These are phyloP conservation scores for Troides helena DNA, from an alignment of 2,888 invertebrate species.

Conservation along the genomic window DNA sequence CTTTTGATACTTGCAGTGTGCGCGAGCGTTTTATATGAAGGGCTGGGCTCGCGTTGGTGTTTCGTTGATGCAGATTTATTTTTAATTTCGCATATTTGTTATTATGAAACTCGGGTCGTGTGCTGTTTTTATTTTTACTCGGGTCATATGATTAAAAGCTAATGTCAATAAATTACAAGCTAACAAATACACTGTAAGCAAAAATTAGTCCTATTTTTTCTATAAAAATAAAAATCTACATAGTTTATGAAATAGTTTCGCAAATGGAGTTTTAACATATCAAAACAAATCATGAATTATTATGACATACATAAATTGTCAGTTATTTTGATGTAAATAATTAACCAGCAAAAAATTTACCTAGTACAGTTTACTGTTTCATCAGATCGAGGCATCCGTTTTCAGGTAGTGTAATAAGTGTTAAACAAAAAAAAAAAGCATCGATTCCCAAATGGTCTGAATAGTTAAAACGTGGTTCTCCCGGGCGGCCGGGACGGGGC, in stretches of 20 bases:
- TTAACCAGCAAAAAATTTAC: too few species aligned
- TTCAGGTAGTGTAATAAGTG: constrained; percentile 1
- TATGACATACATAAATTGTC: too few species aligned
- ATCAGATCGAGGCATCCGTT: too few species aligned
- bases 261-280: too few species aligned
- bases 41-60: constrained; percentile 4
- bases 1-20: constrained; percentile 15
- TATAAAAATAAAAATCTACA: too few species aligned
- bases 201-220: not conserved
- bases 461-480: constrained; percentile 58
- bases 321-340: too few species aligned
- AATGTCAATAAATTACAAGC: not conserved
- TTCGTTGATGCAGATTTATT: constrained; percentile 9
- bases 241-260: too few species aligned
- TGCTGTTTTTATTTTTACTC: not conserved
- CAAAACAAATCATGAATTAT: too few species aligned
- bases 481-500: constrained; percentile 52
- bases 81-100: constrained; percentile 19
- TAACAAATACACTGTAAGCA: not conserved
- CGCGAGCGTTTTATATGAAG: constrained; percentile 2
- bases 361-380: too few species aligned
- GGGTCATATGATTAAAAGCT: not conserved
- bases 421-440: constrained; percentile 6
- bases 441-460: constrained; percentile 18
- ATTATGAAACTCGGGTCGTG: not conserved